phyloP scores from a whole-genome alignment of 2,113 vertebrate genomes.

The Pyrgilauda ruficollis region DNA sequence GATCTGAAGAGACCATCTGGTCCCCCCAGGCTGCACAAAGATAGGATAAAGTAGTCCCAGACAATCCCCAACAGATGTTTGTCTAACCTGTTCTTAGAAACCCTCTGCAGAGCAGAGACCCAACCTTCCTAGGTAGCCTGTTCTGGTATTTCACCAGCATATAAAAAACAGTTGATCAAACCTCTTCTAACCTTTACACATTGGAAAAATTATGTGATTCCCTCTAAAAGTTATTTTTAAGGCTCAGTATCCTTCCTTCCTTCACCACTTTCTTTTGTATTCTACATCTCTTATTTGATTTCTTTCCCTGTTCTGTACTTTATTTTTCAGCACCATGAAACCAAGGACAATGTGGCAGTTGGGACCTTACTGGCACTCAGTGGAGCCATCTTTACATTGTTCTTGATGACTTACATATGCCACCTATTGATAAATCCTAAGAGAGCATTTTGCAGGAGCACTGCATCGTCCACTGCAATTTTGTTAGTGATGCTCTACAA shows the following conservation, averaged over 20 bases:
- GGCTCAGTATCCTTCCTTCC: not conserved
- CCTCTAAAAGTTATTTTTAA: not conserved
- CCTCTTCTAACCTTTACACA: not conserved
- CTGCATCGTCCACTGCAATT: not conserved
- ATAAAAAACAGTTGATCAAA: not conserved
- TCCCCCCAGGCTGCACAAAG: not conserved
- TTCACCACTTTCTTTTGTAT: not conserved
- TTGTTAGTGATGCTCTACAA: not conserved
- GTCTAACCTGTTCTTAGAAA: constrained; percentile 58
- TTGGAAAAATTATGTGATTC: not conserved
- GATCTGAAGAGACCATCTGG: constrained; percentile 47
- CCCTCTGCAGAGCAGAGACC: not conserved
- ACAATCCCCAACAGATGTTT: constrained; percentile 57
- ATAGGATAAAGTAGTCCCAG: constrained; percentile 42
- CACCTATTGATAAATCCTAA: constrained; percentile 67
- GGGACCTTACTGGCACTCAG: not conserved
- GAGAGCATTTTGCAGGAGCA: constrained; percentile 30
- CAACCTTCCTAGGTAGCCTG: not conserved
- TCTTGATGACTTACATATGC: constrained; percentile 59
- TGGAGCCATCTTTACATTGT: not conserved
- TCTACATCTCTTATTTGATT: not conserved
- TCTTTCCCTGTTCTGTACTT: not conserved
- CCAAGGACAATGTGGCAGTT: fast-evolving
- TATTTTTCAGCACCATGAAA: not conserved
- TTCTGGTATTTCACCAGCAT: constrained; percentile 12